Evolutionary conservation across 2,113 vertebrate genomes (phyloP), one percentile per base, ranked within the genome.

Genomic region (Mohoua ochrocephala): DNA sequence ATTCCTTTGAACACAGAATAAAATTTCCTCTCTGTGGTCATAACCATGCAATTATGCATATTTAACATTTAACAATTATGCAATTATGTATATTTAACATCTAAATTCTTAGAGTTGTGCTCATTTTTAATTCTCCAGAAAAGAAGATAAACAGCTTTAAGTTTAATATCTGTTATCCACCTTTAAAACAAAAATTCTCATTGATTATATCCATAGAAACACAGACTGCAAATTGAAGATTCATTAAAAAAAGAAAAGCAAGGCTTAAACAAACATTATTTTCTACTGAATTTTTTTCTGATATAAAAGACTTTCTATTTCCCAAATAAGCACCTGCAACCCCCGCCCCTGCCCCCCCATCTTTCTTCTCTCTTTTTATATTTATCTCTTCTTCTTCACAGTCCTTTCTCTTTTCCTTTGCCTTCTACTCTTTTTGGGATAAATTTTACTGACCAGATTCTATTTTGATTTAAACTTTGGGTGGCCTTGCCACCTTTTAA

Each of bases 281-380:
- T 93, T 86, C 37, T 73, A 24, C 19, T 67, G 23, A 10, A 15
- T 28, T 44, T 19, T 45, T 76, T 83, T 28, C 35, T 11, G 44
- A 74, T 9, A 41, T 18, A 31, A 68, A 68, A 61, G 11, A 31
- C 27, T 41, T 68, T 39, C 12, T 54, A 2, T 45, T 69, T 92
- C 41, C 21, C 13, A 65, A 67, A 63, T 47, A 47, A 14, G 3
- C 1, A n/a, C 18, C 54, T 54, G 70, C 4, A 71, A 81, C 54
- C 27, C 2, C 11, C 3, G 5, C 2, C 2, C n/a, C n/a, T n/a
- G n/a, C n/a, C n/a, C n/a, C n/a, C 2, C 1, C 9, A 12, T 14
- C 4, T 53, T 79, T 44, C 31, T 37, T 63, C 4, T 31, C 5
- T 57, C 3, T 63, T 68, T 56, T 41, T 22, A 5, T 53, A 23